These are phyloP conservation scores for Drosophila albomicans DNA, from an alignment of 1,140 invertebrate species.

Conservation along the genomic window DNA sequence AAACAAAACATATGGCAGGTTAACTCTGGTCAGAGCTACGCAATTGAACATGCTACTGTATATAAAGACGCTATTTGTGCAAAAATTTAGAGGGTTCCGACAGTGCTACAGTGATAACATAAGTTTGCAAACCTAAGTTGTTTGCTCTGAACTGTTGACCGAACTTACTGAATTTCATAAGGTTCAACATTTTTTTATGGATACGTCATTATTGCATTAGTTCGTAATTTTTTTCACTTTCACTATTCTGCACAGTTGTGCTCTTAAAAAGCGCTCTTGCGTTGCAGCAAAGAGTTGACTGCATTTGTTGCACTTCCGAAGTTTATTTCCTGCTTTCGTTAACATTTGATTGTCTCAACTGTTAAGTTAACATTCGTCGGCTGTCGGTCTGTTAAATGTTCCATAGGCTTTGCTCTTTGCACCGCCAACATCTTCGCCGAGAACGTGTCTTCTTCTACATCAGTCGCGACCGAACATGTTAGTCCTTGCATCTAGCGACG, in stretches of 20 bases:
- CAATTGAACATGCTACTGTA: neutral
- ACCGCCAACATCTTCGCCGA: slow-evolving; percentile 5
- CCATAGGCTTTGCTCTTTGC: slow-evolving; percentile 13
- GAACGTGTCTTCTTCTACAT: neutral
- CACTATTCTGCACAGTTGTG: slow-evolving; percentile 10
- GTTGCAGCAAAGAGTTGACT: slow-evolving; percentile 18
- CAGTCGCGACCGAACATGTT: neutral
- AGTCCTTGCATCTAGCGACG: slow-evolving; percentile 12
- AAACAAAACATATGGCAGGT: slow-evolving; percentile 52
- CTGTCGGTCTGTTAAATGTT: slow-evolving; percentile 17
- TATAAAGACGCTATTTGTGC: slow-evolving; percentile 14
- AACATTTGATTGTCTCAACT: slow-evolving; percentile 17
- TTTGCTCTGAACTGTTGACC: neutral
- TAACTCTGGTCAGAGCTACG: neutral
- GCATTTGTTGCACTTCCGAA: slow-evolving; percentile 42
- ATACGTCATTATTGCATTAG: neutral
- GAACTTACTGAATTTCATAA: slow-evolving; percentile 1
- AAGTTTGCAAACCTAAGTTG: neutral
- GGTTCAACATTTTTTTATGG: neutral
- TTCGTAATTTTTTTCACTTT: slow-evolving; percentile 26
- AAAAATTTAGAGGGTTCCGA: neutral
- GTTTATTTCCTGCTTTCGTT: slow-evolving; percentile 32
- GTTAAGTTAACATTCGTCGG: slow-evolving; percentile 21
- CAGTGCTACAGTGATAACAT: neutral
- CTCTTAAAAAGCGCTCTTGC: slow-evolving; percentile 37